Evolutionary conservation across 2,888 invertebrate genomes (phyloP).

Genomic region (Nomada goodeniana): DNA sequence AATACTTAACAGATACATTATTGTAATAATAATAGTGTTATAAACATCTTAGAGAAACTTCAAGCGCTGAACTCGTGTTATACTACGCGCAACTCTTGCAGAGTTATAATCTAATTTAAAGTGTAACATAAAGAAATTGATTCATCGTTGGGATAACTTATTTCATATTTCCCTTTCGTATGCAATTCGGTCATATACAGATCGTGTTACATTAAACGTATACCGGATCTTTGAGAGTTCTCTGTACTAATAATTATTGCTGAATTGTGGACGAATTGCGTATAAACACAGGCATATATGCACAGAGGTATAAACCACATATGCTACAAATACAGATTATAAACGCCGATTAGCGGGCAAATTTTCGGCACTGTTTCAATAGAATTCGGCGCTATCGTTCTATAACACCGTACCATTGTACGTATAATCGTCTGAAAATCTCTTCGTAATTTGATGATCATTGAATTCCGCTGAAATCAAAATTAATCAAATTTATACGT

Average conservation of each 20-base stretch:
- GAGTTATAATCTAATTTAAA: too few relatives aligned
- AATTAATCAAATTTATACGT: slow-evolving; percentile 11
- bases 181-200: background rate
- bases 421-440: slow-evolving; percentile 23
- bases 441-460: slow-evolving; percentile 14
- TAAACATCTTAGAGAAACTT: too few relatives aligned
- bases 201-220: background rate
- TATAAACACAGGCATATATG: background rate
- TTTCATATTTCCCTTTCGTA: too few relatives aligned
- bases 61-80: too few relatives aligned
- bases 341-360: slow-evolving; percentile 33
- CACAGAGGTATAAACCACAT: slow-evolving; percentile 1
- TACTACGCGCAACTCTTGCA: too few relatives aligned
- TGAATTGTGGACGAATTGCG: slow-evolving; percentile 10
- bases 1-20: too few relatives aligned
- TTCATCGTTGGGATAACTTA: too few relatives aligned
- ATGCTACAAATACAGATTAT: slow-evolving; percentile 17
- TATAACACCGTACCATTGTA: slow-evolving; percentile 24
- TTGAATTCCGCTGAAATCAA: slow-evolving; percentile 15
- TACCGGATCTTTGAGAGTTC: background rate
- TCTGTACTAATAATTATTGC: slow-evolving; percentile 10
- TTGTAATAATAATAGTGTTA: too few relatives aligned
- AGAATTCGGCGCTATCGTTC: slow-evolving; percentile 27
- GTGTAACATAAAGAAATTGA: too few relatives aligned
- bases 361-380: slow-evolving; percentile 33